Percentiles rank a stretch among this genome's conserved stretches.
Evolutionary conservation across 2,797 vertebrate genomes (phyloP).

Genomic region (Sebastes vulpes): DNA sequence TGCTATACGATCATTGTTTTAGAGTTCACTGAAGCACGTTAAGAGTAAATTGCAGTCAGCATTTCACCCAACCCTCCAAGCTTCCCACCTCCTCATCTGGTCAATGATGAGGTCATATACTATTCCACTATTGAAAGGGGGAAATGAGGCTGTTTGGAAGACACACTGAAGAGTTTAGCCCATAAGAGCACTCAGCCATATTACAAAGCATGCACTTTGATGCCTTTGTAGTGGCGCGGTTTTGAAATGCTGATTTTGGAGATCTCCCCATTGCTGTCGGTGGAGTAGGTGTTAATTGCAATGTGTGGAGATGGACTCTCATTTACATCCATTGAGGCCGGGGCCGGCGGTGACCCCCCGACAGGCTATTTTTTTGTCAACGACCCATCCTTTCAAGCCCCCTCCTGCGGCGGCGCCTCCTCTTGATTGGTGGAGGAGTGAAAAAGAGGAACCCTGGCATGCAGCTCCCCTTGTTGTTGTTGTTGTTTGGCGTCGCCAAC

Average conservation of each 20-base stretch:
- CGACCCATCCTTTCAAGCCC: slow-evolving; percentile 74
- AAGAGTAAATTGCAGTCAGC: slow-evolving; percentile 40
- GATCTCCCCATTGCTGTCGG: slow-evolving; percentile 68
- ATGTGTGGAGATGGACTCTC: slow-evolving; percentile 70
- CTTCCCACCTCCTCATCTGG: slow-evolving; percentile 43
- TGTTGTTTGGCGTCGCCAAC: slow-evolving; percentile 79
- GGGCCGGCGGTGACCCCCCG: slow-evolving; percentile 56
- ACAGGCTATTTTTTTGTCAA: slow-evolving; percentile 71
- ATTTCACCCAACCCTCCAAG: slow-evolving; percentile 14
- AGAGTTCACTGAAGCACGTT: slow-evolving; percentile 17
- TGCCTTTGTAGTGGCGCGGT: slow-evolving; percentile 73
- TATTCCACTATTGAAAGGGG: slow-evolving; percentile 17
- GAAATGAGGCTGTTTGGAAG: slow-evolving; percentile 59
- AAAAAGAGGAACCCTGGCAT: slow-evolving; percentile 67
- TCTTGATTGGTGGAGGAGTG: slow-evolving; percentile 63
- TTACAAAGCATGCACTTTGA: slow-evolving; percentile 78
- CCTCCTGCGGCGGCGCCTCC: slow-evolving; percentile 61
- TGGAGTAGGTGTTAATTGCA: slow-evolving; percentile 86
- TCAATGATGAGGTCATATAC: slow-evolving; percentile 57
- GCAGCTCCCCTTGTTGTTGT: slow-evolving; percentile 75
- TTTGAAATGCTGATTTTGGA: slow-evolving; percentile 84
- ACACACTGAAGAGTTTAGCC: slow-evolving; percentile 50
- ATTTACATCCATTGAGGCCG: slow-evolving; percentile 71
- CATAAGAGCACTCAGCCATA: slow-evolving; percentile 56
- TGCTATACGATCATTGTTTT: slow-evolving; percentile 12